These are phyloP conservation scores for Rutpela maculata DNA, from an alignment of 2,888 invertebrate genomes.

Conservation along the genomic window DNA sequence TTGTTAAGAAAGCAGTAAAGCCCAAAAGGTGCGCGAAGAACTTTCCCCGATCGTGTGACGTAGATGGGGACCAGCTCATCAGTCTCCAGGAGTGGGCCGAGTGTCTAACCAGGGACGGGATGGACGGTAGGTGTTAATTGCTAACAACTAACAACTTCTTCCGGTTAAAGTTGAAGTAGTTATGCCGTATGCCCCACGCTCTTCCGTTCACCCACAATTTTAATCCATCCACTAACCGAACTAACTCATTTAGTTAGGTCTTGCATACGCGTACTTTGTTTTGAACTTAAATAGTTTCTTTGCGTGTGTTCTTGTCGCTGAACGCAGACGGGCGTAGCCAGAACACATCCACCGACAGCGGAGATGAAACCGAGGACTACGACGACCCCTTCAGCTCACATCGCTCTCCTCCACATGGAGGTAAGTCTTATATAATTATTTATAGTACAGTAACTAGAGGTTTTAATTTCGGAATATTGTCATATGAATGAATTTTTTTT, in stretches of 20 bases:
- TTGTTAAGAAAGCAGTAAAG: constrained; percentile 91
- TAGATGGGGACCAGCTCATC: constrained; percentile 86
- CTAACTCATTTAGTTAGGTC: constrained; percentile 43
- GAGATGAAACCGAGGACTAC: constrained; percentile 74
- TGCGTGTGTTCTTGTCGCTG: constrained; percentile 85
- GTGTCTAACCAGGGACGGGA: constrained; percentile 88
- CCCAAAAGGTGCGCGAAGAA: constrained; percentile 93
- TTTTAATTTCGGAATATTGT: too few relatives aligned
- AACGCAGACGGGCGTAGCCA: constrained; percentile 79
- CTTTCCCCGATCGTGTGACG: constrained; percentile 92
- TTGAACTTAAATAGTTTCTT: constrained; percentile 80
- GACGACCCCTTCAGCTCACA: constrained; percentile 67
- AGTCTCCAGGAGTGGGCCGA: constrained; percentile 89
- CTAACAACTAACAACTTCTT: constrained; percentile 27
- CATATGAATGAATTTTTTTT: too few relatives aligned
- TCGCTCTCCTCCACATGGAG: constrained; percentile 67
- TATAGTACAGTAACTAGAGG: too few relatives aligned
- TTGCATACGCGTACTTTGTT: constrained; percentile 70
- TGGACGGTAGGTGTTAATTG: constrained; percentile 79
- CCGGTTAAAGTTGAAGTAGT: constrained; percentile 23
- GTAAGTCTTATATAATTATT: constrained; percentile 56
- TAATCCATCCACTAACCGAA: constrained; percentile 28
- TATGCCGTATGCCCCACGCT: constrained; percentile 32
- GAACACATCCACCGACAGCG: constrained; percentile 56
- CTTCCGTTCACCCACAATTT: constrained; percentile 32